A percentile compares a stretch with the other conserved stretches of the same genome.
These are phyloP conservation scores for Cottus gobio DNA, from an alignment of 2,113 vertebrate genomes.

Conservation along the genomic window DNA sequence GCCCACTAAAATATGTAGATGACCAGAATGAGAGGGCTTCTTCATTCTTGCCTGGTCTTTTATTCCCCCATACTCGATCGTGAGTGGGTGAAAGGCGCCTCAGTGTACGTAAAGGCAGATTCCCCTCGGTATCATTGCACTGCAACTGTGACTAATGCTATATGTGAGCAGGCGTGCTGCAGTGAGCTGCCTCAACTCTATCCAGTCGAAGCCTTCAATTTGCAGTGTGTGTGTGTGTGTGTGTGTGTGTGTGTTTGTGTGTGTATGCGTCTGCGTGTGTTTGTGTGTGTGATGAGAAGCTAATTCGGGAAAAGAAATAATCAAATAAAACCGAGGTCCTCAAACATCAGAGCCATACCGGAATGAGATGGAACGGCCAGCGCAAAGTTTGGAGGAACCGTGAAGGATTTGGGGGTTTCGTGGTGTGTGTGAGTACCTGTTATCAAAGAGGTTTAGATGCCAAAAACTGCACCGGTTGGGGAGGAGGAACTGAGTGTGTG, in stretches of 20 bases:
- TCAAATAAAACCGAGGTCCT: neutral
- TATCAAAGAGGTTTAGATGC: conserved; percentile 22
- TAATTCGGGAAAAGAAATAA: neutral
- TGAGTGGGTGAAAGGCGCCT: conserved; percentile 71
- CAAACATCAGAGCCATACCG: conserved; percentile 30
- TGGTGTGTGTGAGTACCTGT: conserved; percentile 64
- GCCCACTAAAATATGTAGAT: conserved; percentile 50
- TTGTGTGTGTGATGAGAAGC: neutral
- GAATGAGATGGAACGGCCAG: conserved; percentile 44
- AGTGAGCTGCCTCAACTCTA: conserved; percentile 71
- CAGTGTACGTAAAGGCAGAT: conserved; percentile 60
- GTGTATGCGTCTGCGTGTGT: neutral
- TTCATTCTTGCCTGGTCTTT: conserved; percentile 29
- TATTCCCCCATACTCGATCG: conserved; percentile 35
- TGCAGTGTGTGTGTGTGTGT: conserved; percentile 16
- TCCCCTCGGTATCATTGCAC: conserved; percentile 68
- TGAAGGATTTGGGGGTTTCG: conserved; percentile 55
- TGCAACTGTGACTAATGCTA: conserved; percentile 81
- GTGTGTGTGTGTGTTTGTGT: neutral
- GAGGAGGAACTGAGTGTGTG: conserved; percentile 16
- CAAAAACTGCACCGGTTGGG: conserved; percentile 15
- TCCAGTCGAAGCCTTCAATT: conserved; percentile 32
- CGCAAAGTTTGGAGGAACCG: conserved; percentile 63
- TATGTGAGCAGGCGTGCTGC: conserved; percentile 77
- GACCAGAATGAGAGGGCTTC: conserved; percentile 42